These are phyloP conservation scores for Cosmopolites sordidus DNA, from an alignment of 2,888 invertebrate genomes.

Conservation along the genomic window DNA sequence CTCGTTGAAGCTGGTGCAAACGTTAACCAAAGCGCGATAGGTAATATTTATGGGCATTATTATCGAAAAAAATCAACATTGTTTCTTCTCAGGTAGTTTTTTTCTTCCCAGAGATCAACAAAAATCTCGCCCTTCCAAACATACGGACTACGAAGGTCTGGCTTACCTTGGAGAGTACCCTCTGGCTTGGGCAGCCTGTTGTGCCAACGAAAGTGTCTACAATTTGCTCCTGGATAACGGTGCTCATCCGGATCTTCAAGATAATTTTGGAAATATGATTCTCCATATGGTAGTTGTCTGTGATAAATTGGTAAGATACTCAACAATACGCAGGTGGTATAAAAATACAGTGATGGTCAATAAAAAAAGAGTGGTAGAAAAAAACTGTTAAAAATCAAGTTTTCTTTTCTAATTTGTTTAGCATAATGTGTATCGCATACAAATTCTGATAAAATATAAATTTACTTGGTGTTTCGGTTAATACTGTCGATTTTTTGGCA, in stretches of 20 bases:
- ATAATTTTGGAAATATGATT: slow-evolving; percentile 96
- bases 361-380: too few species aligned
- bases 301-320: slow-evolving; percentile 80
- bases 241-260: slow-evolving; percentile 93
- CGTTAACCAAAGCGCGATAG: slow-evolving; percentile 89
- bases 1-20: slow-evolving; percentile 89
- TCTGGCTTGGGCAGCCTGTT: slow-evolving; percentile 95
- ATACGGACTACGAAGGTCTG: slow-evolving; percentile 92
- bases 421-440: too few species aligned
- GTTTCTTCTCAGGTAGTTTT: slow-evolving; percentile 68
- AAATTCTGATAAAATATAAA: too few species aligned
- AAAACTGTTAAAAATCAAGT: too few species aligned
- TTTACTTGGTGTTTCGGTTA: too few species aligned
- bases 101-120: slow-evolving; percentile 95
- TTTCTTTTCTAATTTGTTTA: too few species aligned
- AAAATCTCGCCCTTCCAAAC: slow-evolving; percentile 66
- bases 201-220: slow-evolving; percentile 95
- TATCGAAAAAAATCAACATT: too few species aligned
- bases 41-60: slow-evolving; percentile 54
- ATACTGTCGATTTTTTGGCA: too few species aligned
- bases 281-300: slow-evolving; percentile 99
- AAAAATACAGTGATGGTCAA: too few species aligned
- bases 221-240: slow-evolving; percentile 88
- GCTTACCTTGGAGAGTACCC: slow-evolving; percentile 98
- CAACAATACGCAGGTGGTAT: too few species aligned